Evolutionary conservation across 2,113 vertebrate genomes (phyloP).

Genomic region (Phylloscopus trochilus): DNA sequence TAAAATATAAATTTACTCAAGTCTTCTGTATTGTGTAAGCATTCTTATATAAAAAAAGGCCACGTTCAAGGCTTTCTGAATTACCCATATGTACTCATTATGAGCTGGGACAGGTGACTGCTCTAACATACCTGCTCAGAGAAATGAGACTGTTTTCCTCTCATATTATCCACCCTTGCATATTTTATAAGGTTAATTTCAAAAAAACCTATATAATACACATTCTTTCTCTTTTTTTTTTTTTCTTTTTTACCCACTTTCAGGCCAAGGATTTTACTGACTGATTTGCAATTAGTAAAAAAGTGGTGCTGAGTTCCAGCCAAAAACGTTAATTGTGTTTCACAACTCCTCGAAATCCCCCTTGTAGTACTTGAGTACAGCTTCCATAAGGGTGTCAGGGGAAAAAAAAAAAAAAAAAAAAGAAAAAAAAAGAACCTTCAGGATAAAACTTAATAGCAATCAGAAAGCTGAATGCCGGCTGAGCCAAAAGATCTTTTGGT

Average conservation of each 20-base stretch:
- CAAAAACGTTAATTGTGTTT: background rate
- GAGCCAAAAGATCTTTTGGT: conserved; percentile 46
- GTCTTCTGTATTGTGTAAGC: background rate
- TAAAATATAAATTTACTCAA: background rate
- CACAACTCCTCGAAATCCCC: background rate
- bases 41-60: background rate
- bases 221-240: background rate
- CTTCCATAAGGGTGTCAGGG: background rate
- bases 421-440: background rate
- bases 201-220: background rate
- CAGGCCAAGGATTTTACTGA: background rate
- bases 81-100: background rate
- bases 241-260: background rate
- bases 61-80: background rate
- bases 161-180: background rate
- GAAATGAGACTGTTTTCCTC: background rate
- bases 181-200: background rate
- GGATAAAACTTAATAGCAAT: background rate
- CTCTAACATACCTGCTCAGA: background rate
- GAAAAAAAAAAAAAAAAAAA: background rate
- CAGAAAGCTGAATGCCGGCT: background rate
- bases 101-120: background rate
- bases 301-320: background rate
- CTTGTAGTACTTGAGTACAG: background rate
- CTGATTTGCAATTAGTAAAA: background rate